phyloP scores from a whole-genome alignment of 2,113 vertebrate species.

The Dendropsophus ebraccatus region DNA sequence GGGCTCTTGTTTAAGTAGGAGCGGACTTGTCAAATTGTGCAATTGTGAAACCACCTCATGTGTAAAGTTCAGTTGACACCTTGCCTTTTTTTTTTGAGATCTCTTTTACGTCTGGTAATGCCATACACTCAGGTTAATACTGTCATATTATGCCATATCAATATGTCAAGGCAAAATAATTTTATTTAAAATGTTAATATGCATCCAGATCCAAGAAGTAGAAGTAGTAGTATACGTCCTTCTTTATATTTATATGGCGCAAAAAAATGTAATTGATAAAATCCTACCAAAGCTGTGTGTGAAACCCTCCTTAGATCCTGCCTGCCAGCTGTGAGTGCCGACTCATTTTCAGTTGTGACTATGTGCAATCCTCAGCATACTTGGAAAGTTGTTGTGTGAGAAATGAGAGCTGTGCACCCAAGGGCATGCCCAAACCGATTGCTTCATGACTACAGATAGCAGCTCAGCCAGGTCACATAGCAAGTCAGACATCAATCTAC shows the following conservation, averaged over 20 bases:
- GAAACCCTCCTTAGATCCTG: too few relatives aligned
- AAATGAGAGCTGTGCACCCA: not conserved
- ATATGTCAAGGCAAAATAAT: not conserved
- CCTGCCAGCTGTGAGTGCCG: too few relatives aligned
- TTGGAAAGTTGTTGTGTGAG: not conserved
- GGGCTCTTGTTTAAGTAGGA: not conserved
- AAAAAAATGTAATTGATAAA: too few relatives aligned
- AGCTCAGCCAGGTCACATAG: too few relatives aligned
- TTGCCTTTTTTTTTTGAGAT: not conserved
- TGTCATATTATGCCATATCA: not conserved
- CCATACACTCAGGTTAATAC: not conserved
- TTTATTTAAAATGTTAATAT: not conserved
- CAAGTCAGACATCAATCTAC: not conserved
- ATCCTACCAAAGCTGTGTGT: too few relatives aligned
- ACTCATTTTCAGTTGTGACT: too few relatives aligned
- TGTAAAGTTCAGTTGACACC: conserved; percentile 3
- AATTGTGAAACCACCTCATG: not conserved
- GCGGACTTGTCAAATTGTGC: conserved; percentile 27
- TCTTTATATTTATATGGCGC: too few relatives aligned
- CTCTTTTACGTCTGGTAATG: not conserved
- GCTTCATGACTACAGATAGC: too few relatives aligned
- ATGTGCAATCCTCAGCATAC: too few relatives aligned
- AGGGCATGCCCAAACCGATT: not conserved
- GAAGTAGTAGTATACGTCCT: too few relatives aligned
- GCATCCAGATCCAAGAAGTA: not conserved